These are phyloP conservation scores for Florisuga fusca DNA, from an alignment of 2,797 vertebrate genomes.

Conservation along the genomic window DNA sequence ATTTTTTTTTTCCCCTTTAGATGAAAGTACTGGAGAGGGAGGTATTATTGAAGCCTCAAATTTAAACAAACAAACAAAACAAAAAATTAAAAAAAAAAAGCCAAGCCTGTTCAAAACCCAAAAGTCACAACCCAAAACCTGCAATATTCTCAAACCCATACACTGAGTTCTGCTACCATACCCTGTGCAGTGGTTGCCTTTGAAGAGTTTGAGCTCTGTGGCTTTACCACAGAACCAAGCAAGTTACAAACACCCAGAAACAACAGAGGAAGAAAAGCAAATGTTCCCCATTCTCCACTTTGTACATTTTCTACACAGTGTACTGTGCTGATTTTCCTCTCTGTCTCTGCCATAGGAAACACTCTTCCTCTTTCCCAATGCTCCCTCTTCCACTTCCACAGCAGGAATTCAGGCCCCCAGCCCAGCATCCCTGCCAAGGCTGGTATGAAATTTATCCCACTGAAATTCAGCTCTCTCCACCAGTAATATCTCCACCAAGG, in stretches of 20 bases:
- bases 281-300: background rate
- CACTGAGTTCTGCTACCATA: background rate
- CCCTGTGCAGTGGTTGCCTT: background rate
- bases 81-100: background rate
- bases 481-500: background rate
- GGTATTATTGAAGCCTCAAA: background rate
- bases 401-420: background rate
- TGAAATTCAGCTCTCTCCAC: background rate
- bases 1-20: background rate
- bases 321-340: background rate
- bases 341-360: background rate
- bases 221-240: background rate
- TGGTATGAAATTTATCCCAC: background rate
- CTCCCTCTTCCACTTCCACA: background rate
- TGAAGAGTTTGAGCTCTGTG: background rate
- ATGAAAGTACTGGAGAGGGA: background rate
- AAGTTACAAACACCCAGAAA: background rate
- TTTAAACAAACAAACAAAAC: background rate
- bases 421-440: background rate
- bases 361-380: background rate
- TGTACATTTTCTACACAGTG: accelerated
- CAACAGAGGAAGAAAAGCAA: background rate
- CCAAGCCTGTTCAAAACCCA: background rate
- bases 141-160: background rate
- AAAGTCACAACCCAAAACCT: background rate